Percentiles rank a stretch among this genome's conserved stretches.
phyloP scores from a whole-genome alignment of 2,113 vertebrate genomes.

The Salvelinus fontinalis region DNA sequence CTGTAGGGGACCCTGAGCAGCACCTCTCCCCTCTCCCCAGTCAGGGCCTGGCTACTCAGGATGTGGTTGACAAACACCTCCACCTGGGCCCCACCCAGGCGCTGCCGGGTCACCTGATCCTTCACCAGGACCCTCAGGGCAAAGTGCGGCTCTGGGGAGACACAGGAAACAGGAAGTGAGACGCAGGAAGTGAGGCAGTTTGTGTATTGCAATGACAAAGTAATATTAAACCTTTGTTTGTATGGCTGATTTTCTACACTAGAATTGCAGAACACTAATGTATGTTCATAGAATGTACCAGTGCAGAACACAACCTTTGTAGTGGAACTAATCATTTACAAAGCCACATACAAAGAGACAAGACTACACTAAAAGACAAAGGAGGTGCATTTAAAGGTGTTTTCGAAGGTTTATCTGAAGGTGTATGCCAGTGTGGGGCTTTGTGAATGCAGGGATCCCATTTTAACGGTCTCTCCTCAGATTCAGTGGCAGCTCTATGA shows the following conservation, averaged over 20 bases:
- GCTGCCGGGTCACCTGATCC: slow-evolving; percentile 84
- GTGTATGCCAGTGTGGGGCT: neutral
- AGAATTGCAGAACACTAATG: no score
- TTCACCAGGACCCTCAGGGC: slow-evolving; percentile 87
- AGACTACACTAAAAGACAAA: no score
- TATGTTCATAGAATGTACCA: no score
- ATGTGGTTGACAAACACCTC: slow-evolving; percentile 87
- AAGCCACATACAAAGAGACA: no score
- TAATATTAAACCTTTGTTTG: no score
- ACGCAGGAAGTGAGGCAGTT: neutral
- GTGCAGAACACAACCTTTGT: no score
- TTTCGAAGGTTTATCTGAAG: neutral
- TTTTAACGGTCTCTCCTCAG: neutral
- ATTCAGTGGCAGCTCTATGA: slow-evolving; percentile 6
- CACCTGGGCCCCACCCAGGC: slow-evolving; percentile 79
- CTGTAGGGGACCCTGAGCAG: slow-evolving; percentile 82
- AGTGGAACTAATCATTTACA: no score
- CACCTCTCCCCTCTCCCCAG: slow-evolving; percentile 78
- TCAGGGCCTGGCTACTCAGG: slow-evolving; percentile 76
- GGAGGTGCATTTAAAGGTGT: no score
- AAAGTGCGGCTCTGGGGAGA: slow-evolving; percentile 76
- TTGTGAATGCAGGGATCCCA: neutral
- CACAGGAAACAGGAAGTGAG: slow-evolving; percentile 12
- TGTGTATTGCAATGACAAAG: neutral
- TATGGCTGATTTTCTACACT: no score